Base-by-base conservation (phyloP, 2,888 invertebrate genomes). In the Tiliacea aurago region DNA sequence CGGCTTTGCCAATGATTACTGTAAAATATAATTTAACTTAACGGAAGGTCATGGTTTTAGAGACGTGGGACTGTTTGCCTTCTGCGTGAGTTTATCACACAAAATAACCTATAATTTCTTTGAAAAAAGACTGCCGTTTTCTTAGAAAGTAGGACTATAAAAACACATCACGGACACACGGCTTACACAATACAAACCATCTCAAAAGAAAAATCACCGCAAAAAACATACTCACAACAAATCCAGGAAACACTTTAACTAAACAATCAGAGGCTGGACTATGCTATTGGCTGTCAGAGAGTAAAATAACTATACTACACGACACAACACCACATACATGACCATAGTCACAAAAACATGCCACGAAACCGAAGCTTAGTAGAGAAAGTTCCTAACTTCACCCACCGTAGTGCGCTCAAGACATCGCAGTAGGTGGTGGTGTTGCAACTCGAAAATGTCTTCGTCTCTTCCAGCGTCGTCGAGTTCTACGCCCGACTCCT, bases 391-490 rank as follows among this genome's bases (percentile, higher is more conserved):
- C 62, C 84, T 84, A 84, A 84, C 68, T 59, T 77, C 71, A 84
- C 92, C 88, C 82, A 96, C 99, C 96, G 99, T 99, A 76, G 99
- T 99, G 94, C 99, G 99, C 95, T 99, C 99, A 90, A 99, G 97
- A 95, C 99, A 99, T 88, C 99, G 97, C 78, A 99, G 97, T 77
- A 99, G 97, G 95, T 99, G 99, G 95, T 99, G 99, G 95, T 99
- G 99, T 95, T 99, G 99, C 95, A 99, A 97, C 94, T 99, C 99
- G 96, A 99, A 99, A 91, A 99, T 99, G 94, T 99, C 99, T 92
- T 99, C 99, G 91, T 99, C 99, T 83, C 98, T 97, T 80, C 97
- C 97, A 86, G 97, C 98, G 84, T 99, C 99, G 89, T 99, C 99
- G 88, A 98, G 95, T 89, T 99, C 98, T 86, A 99, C 97, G 62